Evolutionary conservation across 2,888 invertebrate species (phyloP).

Genomic region (Pachydiplax longipennis): DNA sequence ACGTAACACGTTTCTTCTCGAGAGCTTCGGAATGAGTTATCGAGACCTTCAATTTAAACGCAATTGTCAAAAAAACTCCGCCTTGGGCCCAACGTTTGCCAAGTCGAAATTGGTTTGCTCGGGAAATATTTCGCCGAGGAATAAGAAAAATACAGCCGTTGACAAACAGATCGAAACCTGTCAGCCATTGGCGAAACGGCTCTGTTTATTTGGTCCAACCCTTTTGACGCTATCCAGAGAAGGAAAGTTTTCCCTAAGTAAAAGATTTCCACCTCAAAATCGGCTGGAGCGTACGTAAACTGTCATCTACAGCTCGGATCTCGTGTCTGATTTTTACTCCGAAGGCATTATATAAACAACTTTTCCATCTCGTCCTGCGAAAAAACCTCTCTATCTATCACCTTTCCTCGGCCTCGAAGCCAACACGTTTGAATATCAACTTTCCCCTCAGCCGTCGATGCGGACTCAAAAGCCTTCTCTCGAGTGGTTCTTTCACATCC

Average conservation of each 20-base stretch:
- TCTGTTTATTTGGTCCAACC: neutral
- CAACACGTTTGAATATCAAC: neutral
- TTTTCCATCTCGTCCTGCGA: neutral
- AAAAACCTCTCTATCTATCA: neutral
- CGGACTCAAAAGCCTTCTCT: neutral
- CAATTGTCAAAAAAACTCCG: neutral
- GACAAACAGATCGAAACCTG: neutral
- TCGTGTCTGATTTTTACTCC: neutral
- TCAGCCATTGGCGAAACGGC: neutral
- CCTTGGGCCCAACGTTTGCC: neutral
- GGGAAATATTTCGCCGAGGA: neutral
- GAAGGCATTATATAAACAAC: neutral
- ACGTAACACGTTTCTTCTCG: too few species aligned
- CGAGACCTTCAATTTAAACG: too few species aligned
- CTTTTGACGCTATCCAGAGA: neutral
- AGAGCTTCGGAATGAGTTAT: too few species aligned
- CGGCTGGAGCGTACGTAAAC: neutral
- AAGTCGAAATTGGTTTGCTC: neutral
- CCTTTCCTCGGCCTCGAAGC: neutral
- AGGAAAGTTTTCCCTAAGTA: neutral
- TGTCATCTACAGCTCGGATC: neutral
- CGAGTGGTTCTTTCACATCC: neutral
- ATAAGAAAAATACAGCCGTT: neutral
- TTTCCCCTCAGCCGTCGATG: conserved; percentile 5
- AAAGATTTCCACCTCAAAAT: neutral